Evolutionary conservation across 2,797 vertebrate genomes (phyloP).

Genomic region (Cichlasoma orientale): DNA sequence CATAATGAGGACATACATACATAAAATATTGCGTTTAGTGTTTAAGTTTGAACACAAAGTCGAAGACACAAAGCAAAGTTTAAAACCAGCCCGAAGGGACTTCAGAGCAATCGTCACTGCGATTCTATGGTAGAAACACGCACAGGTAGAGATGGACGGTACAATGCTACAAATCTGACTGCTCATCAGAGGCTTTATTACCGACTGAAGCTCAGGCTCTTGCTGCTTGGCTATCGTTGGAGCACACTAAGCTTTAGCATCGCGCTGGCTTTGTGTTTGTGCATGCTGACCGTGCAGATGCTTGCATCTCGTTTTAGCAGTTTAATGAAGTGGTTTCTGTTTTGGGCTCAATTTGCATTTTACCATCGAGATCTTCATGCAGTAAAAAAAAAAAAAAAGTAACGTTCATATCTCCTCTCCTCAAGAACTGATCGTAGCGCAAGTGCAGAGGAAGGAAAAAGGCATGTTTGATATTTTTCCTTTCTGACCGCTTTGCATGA

Average conservation of each 20-base stretch:
- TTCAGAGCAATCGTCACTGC: background rate
- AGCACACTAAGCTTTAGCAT: background rate
- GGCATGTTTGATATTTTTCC: background rate
- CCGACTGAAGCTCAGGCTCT: background rate
- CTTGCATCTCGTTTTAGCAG: background rate
- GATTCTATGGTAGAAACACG: background rate
- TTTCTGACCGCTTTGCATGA: too few relatives aligned
- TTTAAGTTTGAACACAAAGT: background rate
- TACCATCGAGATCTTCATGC: background rate
- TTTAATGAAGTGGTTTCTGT: background rate
- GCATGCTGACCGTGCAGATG: background rate
- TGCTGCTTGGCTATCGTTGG: background rate
- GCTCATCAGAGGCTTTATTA: background rate
- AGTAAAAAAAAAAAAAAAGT: background rate
- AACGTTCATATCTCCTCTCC: background rate
- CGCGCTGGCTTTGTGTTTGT: background rate
- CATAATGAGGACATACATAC: background rate
- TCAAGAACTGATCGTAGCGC: background rate
- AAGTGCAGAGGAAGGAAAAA: background rate
- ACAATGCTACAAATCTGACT: background rate
- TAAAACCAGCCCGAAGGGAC: background rate
- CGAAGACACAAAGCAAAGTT: background rate
- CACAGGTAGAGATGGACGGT: background rate
- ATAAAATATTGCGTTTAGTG: background rate
- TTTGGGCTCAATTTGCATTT: background rate